Percentiles rank a stretch among this genome's conserved stretches.
phyloP scores from a whole-genome alignment of 2,113 vertebrate genomes.

The Pholis gunnellus region DNA sequence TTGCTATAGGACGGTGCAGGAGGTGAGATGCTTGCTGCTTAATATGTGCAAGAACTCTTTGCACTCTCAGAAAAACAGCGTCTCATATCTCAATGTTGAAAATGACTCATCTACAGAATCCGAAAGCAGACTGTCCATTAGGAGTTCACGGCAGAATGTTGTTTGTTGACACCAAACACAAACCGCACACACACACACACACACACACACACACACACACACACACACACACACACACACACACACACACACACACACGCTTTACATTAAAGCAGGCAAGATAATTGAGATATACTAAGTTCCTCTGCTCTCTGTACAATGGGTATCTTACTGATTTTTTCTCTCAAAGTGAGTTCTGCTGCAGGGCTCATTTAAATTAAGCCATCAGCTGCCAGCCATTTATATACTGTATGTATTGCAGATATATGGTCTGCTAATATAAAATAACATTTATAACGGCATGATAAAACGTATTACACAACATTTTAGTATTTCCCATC shows the following conservation, averaged over 20 bases:
- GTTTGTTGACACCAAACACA: slow-evolving; percentile 5
- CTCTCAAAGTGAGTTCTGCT: slow-evolving; percentile 27
- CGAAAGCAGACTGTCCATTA: slow-evolving; percentile 21
- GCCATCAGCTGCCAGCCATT: slow-evolving; percentile 8
- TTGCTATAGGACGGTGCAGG: not conserved
- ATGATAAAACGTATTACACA: not conserved
- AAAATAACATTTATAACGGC: not conserved
- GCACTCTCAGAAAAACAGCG: not conserved
- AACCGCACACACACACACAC: not conserved
- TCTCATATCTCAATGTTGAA: slow-evolving; percentile 4
- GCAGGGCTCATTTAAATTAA: slow-evolving; percentile 30
- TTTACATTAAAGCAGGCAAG: not conserved
- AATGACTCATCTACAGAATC: slow-evolving; percentile 7
- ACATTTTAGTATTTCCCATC: no score
- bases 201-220: slow-evolving; percentile 4
- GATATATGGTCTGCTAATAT: slow-evolving; percentile 13
- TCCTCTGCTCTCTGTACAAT: not conserved
- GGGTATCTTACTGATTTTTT: slow-evolving; percentile 7
- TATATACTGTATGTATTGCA: slow-evolving; percentile 1
- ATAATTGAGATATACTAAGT: slow-evolving; percentile 41
- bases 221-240: not conserved
- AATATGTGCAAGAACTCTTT: not conserved
- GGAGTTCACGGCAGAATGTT: slow-evolving; percentile 9
- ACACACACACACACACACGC: not conserved
- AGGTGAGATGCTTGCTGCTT: not conserved